These are phyloP conservation scores for Xenops minutus DNA, from an alignment of 2,797 vertebrate species.

Conservation along the genomic window DNA sequence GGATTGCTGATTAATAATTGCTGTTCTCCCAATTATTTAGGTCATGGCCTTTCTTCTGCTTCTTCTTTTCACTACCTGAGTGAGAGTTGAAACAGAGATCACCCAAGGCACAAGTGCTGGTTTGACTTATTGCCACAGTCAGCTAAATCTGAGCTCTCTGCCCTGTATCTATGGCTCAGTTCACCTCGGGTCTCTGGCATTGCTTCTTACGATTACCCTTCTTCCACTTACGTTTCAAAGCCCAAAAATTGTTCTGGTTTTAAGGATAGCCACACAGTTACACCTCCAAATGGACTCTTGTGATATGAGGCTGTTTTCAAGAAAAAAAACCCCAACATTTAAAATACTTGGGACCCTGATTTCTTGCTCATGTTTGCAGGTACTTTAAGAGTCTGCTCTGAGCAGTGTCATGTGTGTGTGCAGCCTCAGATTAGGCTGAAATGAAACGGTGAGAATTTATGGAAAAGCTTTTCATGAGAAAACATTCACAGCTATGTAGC, in stretches of 20 bases:
- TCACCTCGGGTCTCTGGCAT: slow-evolving; percentile 19
- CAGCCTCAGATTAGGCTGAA: neutral
- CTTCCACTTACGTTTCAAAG: neutral
- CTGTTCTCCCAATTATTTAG: neutral
- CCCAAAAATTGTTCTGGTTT: neutral
- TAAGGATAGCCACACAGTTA: neutral
- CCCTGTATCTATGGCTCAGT: neutral
- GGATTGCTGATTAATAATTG: neutral
- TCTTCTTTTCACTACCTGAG: neutral
- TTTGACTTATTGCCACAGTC: slow-evolving; percentile 21
- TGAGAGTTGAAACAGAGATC: neutral
- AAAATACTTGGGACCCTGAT: neutral
- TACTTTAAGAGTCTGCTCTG: neutral
- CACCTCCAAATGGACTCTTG: neutral
- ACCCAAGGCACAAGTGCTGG: neutral
- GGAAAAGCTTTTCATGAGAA: slow-evolving; percentile 2
- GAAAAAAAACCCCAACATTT: neutral
- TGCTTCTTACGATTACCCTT: neutral
- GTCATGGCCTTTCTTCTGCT: neutral
- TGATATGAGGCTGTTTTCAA: neutral
- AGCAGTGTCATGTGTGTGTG: neutral
- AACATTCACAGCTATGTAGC: neutral
- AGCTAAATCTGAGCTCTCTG: slow-evolving; percentile 54
- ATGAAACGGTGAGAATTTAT: slow-evolving; percentile 12
- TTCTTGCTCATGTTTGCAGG: neutral